A percentile compares a stretch with the other conserved stretches of the same genome.
Conservation (phyloP, 2,797 vertebrate genomes). For the Megaceryle alcyon region DNA sequence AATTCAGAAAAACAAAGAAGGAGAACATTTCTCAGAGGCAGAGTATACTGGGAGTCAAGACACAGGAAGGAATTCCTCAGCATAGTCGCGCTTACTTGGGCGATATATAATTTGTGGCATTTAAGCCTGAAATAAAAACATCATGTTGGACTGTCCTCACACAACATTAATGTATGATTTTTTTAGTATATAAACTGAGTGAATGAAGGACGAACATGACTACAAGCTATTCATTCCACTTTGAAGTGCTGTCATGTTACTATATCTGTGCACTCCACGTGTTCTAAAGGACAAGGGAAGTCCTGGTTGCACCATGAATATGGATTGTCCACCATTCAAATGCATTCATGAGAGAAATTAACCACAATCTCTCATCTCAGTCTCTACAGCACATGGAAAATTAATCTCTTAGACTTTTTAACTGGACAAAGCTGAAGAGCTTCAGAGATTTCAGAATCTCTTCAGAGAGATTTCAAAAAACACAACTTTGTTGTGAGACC, state of each 20-base stretch:
- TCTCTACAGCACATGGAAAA: background rate
- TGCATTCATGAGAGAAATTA: background rate
- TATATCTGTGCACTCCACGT: background rate
- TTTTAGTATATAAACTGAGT: background rate
- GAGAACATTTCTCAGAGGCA: background rate
- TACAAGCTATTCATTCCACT: background rate
- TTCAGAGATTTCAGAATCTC: too few species aligned
- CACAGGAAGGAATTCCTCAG: background rate
- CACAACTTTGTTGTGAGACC: background rate
- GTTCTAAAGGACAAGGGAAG: background rate
- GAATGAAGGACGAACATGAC: background rate
- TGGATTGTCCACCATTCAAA: background rate
- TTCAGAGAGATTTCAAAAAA: background rate
- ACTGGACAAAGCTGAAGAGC: background rate
- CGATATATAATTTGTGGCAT: background rate
- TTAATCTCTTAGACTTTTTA: background rate
- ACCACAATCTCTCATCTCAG: too few species aligned
- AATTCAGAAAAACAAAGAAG: background rate
- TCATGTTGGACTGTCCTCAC: background rate
- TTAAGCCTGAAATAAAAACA: background rate
- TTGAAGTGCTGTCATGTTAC: background rate
- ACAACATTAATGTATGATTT: background rate
- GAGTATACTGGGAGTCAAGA: background rate
- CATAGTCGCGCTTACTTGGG: background rate
- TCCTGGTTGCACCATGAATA: background rate